Evolutionary conservation across 2,113 vertebrate species (phyloP).

Genomic region (Cettia cetti): DNA sequence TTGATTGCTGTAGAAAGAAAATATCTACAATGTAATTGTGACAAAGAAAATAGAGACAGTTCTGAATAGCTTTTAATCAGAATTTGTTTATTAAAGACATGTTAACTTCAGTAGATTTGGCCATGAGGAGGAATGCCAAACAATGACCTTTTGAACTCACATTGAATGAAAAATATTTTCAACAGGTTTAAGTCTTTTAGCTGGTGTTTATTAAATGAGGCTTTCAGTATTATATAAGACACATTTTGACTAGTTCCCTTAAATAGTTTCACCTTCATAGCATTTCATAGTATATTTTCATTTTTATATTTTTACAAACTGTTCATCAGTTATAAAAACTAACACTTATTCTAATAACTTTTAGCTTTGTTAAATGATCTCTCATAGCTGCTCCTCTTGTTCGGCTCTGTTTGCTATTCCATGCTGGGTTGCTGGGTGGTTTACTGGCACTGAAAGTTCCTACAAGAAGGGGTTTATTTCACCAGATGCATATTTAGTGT

Average conservation of each 20-base stretch:
- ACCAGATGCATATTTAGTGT: background rate
- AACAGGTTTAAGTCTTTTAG: background rate
- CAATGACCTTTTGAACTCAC: background rate
- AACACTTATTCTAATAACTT: background rate
- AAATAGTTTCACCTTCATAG: background rate
- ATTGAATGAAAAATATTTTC: constrained; percentile 2
- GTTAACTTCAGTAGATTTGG: background rate
- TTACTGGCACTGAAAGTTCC: background rate
- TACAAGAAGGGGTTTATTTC: background rate
- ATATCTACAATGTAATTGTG: background rate
- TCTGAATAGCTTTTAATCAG: background rate
- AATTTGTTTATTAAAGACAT: background rate
- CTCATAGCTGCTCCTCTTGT: background rate
- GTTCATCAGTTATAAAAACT: background rate
- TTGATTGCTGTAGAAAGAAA: background rate
- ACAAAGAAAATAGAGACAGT: background rate
- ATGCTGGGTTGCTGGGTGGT: background rate
- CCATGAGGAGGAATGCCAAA: background rate
- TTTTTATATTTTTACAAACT: background rate
- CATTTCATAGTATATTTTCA: background rate
- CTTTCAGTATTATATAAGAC: background rate
- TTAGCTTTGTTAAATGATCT: background rate
- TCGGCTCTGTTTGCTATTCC: background rate
- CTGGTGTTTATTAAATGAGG: background rate
- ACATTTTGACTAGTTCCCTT: background rate